Evolutionary conservation across 2,113 vertebrate genomes (phyloP).

Genomic region (Amphilophus citrinellus): DNA sequence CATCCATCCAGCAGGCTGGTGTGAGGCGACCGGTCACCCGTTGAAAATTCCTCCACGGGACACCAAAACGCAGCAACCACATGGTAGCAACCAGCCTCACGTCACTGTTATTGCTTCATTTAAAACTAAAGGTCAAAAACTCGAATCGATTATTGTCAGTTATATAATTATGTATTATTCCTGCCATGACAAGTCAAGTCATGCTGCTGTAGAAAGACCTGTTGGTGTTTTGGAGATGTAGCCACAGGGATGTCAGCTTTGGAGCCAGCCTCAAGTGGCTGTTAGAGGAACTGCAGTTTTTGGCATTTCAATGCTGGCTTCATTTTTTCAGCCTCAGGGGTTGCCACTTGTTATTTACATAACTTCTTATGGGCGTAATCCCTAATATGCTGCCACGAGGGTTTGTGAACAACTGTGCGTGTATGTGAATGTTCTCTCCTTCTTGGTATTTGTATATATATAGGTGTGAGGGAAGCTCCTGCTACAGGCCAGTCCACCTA

Average conservation of each 20-base stretch:
- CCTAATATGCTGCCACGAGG: not conserved
- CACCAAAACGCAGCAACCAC: conserved; percentile 68
- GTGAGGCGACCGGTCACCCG: conserved; percentile 91
- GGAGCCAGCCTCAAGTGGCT: not conserved
- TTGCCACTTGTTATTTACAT: not conserved
- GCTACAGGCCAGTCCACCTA: conserved; percentile 82
- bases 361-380: not conserved
- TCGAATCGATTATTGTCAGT: not conserved
- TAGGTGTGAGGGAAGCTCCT: conserved; percentile 87
- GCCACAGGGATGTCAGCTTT: not conserved
- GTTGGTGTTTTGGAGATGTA: not conserved
- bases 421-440: not conserved
- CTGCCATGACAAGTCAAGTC: no score
- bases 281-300: not conserved
- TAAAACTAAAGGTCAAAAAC: conserved; percentile 2
- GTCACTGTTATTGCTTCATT: not conserved
- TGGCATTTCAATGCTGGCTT: no score
- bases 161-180: no score
- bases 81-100: conserved; percentile 55
- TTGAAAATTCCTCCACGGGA: conserved; percentile 90
- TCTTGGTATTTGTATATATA: conserved; percentile 5
- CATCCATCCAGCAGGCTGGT: conserved; percentile 96
- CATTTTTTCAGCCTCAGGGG: not conserved
- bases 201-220: not conserved
- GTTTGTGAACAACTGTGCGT: not conserved